Base-by-base conservation (phyloP, 2,113 vertebrate genomes). In the Mus spicilegus region DNA sequence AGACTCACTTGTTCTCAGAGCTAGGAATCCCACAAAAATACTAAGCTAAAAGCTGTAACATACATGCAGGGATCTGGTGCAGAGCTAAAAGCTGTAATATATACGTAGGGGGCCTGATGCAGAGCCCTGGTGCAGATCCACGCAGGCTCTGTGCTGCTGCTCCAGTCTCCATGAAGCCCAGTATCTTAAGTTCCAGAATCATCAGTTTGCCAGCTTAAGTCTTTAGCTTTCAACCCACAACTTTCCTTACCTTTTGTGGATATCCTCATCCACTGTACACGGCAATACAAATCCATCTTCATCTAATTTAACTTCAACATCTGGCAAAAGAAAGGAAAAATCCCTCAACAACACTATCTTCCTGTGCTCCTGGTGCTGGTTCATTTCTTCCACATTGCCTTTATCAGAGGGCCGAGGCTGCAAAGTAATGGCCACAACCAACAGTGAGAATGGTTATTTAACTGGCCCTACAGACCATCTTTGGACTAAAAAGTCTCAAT, bases 231-330 rank as follows among this genome's bases (percentile, higher is more conserved):
- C 4, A 84, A 56, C 78, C 20, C 3, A 33, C 17, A 42, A 5
- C 49, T 81, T 85, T 36, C 93, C 24, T 26, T 63, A 63, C 99
- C 99, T 99, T 97, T 97, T 99, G 76, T 98, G 95, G 1, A 99
- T 98, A 0, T 99, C 99, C 49, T 99, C 99, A 61, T 78, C 24
- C 1, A 98, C 96, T 46, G 97, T 97, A 24, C 98, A 98, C 26
- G 99, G 99, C 78, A 99, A 95, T 16, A 99, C 98, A 94, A 98
- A 99, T 93, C 99, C 99, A 42, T 99, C 99, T 98, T 99, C 98
- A 82, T 99, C 99, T 87, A 99, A 97, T 97, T 99, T 99, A 97
- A 99, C 99, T 97, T 99, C 99, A 95, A 99, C 99, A 98, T 99
- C 99, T 99, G 95, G 56, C 77, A 80, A 46, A 96, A 97, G 56